phyloP scores from a whole-genome alignment of 1,140 invertebrate species.

The Trichonephila inaurata region DNA sequence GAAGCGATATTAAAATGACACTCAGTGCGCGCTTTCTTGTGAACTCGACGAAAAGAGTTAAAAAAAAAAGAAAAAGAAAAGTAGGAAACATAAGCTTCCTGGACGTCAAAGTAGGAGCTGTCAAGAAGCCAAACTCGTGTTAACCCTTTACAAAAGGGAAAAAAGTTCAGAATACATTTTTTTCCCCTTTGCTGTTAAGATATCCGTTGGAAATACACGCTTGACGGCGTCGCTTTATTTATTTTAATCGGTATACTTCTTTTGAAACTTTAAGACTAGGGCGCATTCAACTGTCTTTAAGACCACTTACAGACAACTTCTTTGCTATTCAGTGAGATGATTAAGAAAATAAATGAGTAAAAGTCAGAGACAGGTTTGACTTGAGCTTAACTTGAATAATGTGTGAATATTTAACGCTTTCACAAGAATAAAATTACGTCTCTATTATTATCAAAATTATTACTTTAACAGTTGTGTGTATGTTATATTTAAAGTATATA shows the following conservation, averaged over 20 bases:
- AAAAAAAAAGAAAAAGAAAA: conserved; percentile 22
- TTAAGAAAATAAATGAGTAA: conserved; percentile 36
- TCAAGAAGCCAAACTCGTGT: conserved; percentile 66
- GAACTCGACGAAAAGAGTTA: background rate
- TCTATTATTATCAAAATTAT: no score
- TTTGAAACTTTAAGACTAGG: conserved; percentile 64
- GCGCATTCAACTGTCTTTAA: background rate
- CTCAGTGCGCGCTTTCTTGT: conserved; percentile 38
- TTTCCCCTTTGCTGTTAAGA: background rate
- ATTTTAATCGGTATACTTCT: conserved; percentile 68
- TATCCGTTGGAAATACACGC: conserved; percentile 45
- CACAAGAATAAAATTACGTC: no score
- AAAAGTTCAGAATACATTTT: conserved; percentile 53
- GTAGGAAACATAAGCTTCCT: conserved; percentile 69
- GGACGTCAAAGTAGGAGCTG: conserved; percentile 70
- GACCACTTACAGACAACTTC: conserved; percentile 18
- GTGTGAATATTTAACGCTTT: conserved; percentile 12
- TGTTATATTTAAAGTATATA: no score
- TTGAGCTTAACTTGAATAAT: background rate
- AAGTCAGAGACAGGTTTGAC: conserved; percentile 19
- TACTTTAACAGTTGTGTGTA: no score
- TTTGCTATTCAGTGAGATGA: background rate
- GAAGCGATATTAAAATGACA: conserved; percentile 73
- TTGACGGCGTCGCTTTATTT: conserved; percentile 58
- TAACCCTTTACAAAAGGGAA: conserved; percentile 64